These are phyloP conservation scores for Deroplatys truncata DNA, from an alignment of 2,888 invertebrate genomes.

Conservation along the genomic window DNA sequence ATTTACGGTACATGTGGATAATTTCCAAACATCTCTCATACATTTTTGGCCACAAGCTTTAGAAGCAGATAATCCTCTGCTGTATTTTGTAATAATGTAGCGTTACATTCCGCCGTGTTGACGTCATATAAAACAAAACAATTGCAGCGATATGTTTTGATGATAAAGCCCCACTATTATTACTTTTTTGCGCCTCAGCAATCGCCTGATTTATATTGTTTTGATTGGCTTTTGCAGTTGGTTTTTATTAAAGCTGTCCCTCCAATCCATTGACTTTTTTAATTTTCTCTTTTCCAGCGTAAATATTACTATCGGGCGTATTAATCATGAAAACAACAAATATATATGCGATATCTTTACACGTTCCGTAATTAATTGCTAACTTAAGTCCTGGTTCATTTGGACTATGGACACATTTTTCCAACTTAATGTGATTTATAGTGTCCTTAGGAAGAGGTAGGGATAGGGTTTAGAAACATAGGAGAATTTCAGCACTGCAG, in stretches of 20 bases:
- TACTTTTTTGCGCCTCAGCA: neutral
- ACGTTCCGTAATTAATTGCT: no score
- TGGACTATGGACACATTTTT: no score
- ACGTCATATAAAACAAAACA: neutral
- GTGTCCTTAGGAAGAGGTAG: no score
- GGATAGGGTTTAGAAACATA: no score
- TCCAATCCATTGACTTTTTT: neutral
- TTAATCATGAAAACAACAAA: no score
- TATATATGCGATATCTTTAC: no score
- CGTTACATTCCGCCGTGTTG: neutral
- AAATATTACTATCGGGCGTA: neutral
- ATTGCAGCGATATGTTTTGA: neutral
- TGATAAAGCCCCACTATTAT: neutral
- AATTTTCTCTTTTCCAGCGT: neutral
- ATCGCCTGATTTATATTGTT: neutral
- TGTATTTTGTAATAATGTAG: neutral
- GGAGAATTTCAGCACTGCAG: no score
- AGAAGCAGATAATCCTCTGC: neutral
- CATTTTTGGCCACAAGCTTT: no score
- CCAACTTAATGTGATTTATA: no score
- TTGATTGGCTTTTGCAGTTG: neutral
- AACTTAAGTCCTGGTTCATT: no score
- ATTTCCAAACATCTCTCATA: no score
- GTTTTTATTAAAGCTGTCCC: neutral
- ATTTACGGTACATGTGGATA: no score